A percentile compares a stretch with the other conserved stretches of the same genome.
phyloP scores from a whole-genome alignment of 2,888 invertebrate species.

The Blastobasis adustella region DNA sequence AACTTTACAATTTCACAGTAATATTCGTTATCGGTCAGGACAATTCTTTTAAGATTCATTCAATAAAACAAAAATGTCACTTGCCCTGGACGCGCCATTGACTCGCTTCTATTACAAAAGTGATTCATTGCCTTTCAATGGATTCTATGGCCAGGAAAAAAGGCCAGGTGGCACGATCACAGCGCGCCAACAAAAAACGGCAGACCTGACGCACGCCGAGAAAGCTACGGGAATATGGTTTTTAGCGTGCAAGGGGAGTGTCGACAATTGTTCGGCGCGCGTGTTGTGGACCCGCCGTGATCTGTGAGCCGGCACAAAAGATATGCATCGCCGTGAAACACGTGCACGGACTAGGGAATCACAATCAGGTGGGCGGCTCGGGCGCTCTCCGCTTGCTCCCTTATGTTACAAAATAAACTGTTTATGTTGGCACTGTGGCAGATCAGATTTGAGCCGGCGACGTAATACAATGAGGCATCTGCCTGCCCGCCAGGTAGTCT shows the following conservation, averaged over 20 bases:
- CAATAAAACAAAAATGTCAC: neutral
- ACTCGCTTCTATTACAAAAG: constrained; percentile 41
- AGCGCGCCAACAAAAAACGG: constrained; percentile 51
- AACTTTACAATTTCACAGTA: too few species aligned
- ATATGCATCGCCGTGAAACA: constrained; percentile 57
- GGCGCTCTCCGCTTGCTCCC: constrained; percentile 18
- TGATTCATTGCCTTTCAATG: constrained; percentile 58
- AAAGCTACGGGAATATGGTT: constrained; percentile 28
- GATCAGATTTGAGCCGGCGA: constrained; percentile 14
- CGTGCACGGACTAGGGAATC: constrained; percentile 55
- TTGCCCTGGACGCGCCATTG: constrained; percentile 29
- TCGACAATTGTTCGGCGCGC: constrained; percentile 37
- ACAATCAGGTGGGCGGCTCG: constrained; percentile 53
- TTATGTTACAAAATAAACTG: constrained; percentile 33
- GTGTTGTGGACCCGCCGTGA: constrained; percentile 38
- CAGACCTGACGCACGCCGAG: constrained; percentile 35
- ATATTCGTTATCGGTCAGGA: too few species aligned
- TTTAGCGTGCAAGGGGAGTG: constrained; percentile 31
- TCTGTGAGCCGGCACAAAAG: constrained; percentile 45
- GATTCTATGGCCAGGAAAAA: constrained; percentile 55
- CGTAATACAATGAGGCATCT: constrained; percentile 5
- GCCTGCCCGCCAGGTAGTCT: constrained; percentile 2
- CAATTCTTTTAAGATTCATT: too few species aligned
- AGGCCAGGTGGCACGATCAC: constrained; percentile 65
- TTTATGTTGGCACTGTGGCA: constrained; percentile 29